A percentile compares a stretch with the other conserved stretches of the same genome.
These are phyloP conservation scores for Pleuronectes platessa DNA, from an alignment of 2,113 vertebrate species.

Conservation along the genomic window DNA sequence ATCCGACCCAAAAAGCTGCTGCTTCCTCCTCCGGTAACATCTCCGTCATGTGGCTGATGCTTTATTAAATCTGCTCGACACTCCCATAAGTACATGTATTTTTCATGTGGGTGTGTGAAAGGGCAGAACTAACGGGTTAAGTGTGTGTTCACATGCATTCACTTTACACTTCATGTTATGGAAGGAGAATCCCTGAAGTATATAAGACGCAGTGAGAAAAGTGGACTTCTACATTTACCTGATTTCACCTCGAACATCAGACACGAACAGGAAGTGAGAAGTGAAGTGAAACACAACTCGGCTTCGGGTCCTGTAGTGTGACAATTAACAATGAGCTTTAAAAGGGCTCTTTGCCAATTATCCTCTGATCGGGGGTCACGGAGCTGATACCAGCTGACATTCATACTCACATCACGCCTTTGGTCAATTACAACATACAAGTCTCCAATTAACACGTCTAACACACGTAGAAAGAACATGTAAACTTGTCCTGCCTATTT, in stretches of 20 bases:
- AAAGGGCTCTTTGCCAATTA: too few species aligned
- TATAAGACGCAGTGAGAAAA: neutral
- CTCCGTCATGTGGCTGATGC: neutral
- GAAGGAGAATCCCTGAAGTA: conserved; percentile 6
- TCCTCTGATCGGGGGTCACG: too few species aligned
- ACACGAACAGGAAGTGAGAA: too few species aligned
- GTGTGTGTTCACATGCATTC: conserved; percentile 8
- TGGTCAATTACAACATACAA: too few species aligned
- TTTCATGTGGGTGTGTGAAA: conserved; percentile 15
- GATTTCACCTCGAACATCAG: neutral
- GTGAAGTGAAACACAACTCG: too few species aligned
- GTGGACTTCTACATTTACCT: neutral
- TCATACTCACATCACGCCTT: too few species aligned
- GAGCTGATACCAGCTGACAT: too few species aligned
- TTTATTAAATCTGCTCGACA: neutral
- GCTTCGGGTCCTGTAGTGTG: neutral
- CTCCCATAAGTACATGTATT: neutral
- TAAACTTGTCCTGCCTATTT: too few species aligned
- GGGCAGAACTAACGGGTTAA: conserved; percentile 20
- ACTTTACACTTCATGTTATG: neutral
- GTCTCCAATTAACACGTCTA: too few species aligned
- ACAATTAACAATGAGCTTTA: neutral
- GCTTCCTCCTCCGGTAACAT: neutral
- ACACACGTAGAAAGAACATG: too few species aligned
- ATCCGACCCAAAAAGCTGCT: neutral